Percentiles rank a stretch among this genome's conserved stretches.
These are phyloP conservation scores for Corythornis vintsioides DNA, from an alignment of 2,113 vertebrate genomes.

Conservation along the genomic window DNA sequence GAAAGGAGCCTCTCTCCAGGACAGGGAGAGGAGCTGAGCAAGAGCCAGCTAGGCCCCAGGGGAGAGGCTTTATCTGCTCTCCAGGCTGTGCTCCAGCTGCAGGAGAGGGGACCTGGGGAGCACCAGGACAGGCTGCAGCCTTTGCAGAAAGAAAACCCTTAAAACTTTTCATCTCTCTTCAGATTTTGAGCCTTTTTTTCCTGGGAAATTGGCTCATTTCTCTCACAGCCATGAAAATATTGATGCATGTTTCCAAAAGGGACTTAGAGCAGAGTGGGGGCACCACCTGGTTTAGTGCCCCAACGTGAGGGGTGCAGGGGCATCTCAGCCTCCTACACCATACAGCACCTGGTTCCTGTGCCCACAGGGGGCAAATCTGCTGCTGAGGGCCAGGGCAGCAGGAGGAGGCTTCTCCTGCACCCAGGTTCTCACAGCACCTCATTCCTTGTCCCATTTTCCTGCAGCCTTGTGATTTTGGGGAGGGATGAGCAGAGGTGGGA, in stretches of 20 bases:
- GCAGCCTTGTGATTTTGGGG: not conserved
- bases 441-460: not conserved
- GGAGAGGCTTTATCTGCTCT: not conserved
- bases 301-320: not conserved
- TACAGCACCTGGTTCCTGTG: not conserved
- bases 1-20: not conserved
- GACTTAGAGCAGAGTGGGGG: not conserved
- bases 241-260: not conserved
- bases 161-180: not conserved
- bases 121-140: not conserved
- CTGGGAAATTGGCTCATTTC: not conserved
- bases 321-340: not conserved
- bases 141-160: not conserved
- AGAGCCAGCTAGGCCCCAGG: not conserved
- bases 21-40: not conserved
- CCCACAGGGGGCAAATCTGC: not conserved
- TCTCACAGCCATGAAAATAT: fast-evolving
- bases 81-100: not conserved
- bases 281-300: not conserved
- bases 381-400: not conserved
- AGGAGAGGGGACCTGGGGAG: not conserved
- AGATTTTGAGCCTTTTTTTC: fast-evolving
- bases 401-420: not conserved
- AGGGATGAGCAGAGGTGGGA: not conserved
- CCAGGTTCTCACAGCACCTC: not conserved